Conservation (phyloP, 2,888 invertebrate genomes). For the Eumerus sabulonum region DNA sequence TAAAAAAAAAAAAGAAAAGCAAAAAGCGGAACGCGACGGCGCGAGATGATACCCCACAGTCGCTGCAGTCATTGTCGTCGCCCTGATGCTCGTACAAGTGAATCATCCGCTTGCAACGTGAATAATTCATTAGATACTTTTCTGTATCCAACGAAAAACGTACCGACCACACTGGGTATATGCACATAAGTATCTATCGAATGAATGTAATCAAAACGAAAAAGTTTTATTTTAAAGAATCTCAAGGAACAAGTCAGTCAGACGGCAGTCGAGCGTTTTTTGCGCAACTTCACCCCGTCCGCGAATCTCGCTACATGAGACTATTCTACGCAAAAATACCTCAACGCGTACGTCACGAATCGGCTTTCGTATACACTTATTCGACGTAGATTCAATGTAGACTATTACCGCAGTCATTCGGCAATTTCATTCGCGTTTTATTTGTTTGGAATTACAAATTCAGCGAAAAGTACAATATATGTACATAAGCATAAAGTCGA, state of each 20-base stretch:
- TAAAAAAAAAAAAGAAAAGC: too few relatives aligned
- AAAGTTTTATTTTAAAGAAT: slow-evolving; percentile 22
- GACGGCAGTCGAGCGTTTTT: neutral
- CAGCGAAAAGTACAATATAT: neutral
- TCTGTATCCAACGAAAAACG: neutral
- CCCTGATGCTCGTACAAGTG: slow-evolving; percentile 2
- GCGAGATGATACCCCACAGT: too few relatives aligned
- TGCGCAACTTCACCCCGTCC: slow-evolving; percentile 13
- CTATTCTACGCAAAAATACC: slow-evolving; percentile 21
- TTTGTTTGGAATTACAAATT: slow-evolving; percentile 17
- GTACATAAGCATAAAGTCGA: too few relatives aligned
- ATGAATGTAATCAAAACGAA: neutral
- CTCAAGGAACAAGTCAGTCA: slow-evolving; percentile 4
- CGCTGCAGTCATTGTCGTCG: neutral
- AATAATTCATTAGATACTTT: slow-evolving; percentile 35
- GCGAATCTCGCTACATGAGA: too few relatives aligned
- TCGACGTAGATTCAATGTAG: too few relatives aligned
- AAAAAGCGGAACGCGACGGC: too few relatives aligned
- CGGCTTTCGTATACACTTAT: too few relatives aligned
- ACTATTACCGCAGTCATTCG: too few relatives aligned
- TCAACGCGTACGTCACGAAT: slow-evolving; percentile 19
- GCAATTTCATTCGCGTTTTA: neutral
- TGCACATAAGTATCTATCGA: too few relatives aligned
- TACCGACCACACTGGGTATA: too few relatives aligned
- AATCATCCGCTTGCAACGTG: slow-evolving; percentile 27